These are phyloP conservation scores for Oophaga pumilio DNA, from an alignment of 2,113 vertebrate species.

Conservation along the genomic window DNA sequence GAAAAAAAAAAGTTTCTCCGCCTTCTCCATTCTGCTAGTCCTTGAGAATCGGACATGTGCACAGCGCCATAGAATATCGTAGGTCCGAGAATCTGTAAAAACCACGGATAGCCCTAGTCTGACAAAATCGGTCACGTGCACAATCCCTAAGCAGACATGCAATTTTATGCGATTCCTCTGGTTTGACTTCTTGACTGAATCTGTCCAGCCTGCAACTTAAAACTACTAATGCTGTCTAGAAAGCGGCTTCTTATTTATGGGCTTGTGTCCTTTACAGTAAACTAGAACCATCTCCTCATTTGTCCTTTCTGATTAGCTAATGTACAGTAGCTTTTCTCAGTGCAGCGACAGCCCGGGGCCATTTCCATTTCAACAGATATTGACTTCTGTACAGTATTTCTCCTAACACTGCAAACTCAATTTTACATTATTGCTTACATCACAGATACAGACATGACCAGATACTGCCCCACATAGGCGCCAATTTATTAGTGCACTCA, in stretches of 20 bases:
- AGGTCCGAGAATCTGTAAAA: too few species aligned
- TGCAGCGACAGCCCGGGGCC: not conserved
- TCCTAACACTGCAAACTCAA: not conserved
- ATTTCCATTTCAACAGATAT: conserved; percentile 25
- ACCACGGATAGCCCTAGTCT: too few species aligned
- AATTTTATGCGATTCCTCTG: not conserved
- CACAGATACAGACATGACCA: not conserved
- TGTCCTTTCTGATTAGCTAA: not conserved
- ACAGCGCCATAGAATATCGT: too few species aligned
- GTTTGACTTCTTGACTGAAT: not conserved
- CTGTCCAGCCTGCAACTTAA: not conserved
- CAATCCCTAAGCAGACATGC: not conserved
- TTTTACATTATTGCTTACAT: not conserved
- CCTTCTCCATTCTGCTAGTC: too few species aligned
- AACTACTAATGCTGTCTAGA: not conserved
- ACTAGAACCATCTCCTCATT: not conserved
- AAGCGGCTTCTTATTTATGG: not conserved
- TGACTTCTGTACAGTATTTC: not conserved
- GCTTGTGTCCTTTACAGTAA: not conserved
- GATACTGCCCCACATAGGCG: too few species aligned
- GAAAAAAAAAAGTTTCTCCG: too few species aligned
- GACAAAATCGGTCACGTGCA: too few species aligned
- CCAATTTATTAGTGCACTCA: too few species aligned
- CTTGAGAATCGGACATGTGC: too few species aligned
- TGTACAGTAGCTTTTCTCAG: not conserved